Evolutionary conservation across 64 coral and sea anemone species (phyloP).

Genomic region (Pocillopora verrucosa): DNA sequence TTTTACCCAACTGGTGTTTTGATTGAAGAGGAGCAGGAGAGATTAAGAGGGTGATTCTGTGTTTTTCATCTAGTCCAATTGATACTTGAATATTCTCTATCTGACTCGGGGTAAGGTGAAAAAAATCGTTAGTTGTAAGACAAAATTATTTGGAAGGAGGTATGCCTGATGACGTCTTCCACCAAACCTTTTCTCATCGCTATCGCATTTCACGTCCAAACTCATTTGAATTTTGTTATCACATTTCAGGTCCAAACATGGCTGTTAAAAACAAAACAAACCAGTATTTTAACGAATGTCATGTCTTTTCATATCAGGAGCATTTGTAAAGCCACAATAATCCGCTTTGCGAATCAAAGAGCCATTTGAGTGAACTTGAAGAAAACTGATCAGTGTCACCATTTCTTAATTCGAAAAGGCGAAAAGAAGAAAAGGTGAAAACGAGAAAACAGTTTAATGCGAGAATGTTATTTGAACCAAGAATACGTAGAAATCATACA

Average conservation of each 20-base stretch:
- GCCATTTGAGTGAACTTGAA: too few species aligned
- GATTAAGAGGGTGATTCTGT: neutral
- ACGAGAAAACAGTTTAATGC: too few species aligned
- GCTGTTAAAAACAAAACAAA: constrained; percentile 11
- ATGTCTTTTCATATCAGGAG: constrained; percentile 11
- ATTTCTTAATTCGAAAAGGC: too few species aligned
- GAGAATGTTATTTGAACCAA: too few species aligned
- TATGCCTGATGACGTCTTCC: neutral
- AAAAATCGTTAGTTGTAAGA: neutral
- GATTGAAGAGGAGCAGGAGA: neutral
- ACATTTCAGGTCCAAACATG: constrained; percentile 10
- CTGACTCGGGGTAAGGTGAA: neutral
- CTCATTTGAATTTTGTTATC: neutral
- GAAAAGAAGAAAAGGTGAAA: too few species aligned
- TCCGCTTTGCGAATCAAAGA: neutral
- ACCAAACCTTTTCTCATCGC: neutral
- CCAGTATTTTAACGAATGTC: neutral
- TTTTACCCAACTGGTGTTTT: constrained; percentile 19
- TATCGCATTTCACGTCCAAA: neutral
- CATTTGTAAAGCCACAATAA: neutral
- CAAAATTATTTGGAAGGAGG: neutral
- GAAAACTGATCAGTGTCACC: too few species aligned
- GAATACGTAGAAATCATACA: too few species aligned
- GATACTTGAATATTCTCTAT: neutral
- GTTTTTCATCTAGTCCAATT: too few species aligned